Conservation (phyloP, 2,113 vertebrate genomes). For the Hemibagrus wyckioides region DNA sequence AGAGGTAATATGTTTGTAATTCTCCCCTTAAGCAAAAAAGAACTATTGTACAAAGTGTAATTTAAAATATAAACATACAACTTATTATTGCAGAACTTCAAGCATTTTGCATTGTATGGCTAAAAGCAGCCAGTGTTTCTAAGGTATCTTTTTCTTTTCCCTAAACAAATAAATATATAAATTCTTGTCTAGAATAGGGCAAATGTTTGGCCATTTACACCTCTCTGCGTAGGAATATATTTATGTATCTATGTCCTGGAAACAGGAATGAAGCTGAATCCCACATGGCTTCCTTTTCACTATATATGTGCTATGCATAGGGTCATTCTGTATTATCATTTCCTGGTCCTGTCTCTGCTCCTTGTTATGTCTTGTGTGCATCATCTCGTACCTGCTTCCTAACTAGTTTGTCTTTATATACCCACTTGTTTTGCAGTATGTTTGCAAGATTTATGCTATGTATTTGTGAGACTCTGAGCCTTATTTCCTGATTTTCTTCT, state of each 20-base stretch:
- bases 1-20: neutral
- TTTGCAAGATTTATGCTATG: neutral
- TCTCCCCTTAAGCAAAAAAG: neutral
- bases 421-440: neutral
- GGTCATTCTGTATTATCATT: no score
- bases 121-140: neutral
- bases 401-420: neutral
- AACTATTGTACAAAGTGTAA: neutral
- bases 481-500: neutral
- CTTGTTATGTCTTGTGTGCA: neutral
- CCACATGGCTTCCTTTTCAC: no score
- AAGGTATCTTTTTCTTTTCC: no score
- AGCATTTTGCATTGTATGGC: neutral
- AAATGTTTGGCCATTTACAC: no score
- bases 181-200: no score
- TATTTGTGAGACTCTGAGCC: neutral
- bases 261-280: no score
- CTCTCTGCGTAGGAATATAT: no score
- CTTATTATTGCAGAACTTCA: neutral
- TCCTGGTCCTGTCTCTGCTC: neutral
- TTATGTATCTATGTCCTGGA: no score
- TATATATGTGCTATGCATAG: no score
- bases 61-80: neutral
- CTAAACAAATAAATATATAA: no score
- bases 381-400: neutral